A percentile compares a stretch with the other conserved stretches of the same genome.
Evolutionary conservation across 2,797 vertebrate species (phyloP).

Genomic region (Psittacula echo): DNA sequence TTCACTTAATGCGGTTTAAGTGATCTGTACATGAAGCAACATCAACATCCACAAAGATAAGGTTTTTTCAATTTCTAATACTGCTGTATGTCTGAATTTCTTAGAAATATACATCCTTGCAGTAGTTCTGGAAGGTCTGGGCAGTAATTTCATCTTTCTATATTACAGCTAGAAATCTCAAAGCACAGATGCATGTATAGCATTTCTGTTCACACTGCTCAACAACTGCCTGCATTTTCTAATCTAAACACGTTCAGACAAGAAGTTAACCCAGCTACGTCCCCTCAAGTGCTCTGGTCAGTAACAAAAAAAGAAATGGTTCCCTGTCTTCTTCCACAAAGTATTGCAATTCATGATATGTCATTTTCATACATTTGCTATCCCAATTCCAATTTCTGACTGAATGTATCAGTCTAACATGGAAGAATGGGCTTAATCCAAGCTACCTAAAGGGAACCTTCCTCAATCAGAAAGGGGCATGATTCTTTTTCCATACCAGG

Average conservation of each 20-base stretch:
- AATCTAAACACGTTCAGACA: neutral
- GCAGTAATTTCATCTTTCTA: neutral
- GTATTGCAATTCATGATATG: neutral
- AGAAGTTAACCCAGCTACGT: neutral
- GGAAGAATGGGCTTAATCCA: neutral
- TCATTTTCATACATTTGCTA: neutral
- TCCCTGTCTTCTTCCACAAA: neutral
- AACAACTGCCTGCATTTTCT: neutral
- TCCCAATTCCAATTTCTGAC: neutral
- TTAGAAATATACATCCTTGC: neutral
- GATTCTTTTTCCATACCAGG: neutral
- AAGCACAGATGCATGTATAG: neutral
- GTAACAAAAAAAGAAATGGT: neutral
- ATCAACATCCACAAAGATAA: neutral
- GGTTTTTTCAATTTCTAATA: neutral
- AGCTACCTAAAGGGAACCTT: neutral
- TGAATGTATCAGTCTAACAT: neutral
- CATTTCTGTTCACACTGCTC: neutral
- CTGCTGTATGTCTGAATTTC: neutral
- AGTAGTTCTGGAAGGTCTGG: neutral
- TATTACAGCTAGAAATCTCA: neutral
- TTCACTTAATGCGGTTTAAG: neutral
- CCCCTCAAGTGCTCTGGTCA: neutral
- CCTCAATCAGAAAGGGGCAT: neutral
- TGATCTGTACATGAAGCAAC: neutral